phyloP scores from a whole-genome alignment of 2,797 vertebrate genomes.

The Gymnothorax javanicus region DNA sequence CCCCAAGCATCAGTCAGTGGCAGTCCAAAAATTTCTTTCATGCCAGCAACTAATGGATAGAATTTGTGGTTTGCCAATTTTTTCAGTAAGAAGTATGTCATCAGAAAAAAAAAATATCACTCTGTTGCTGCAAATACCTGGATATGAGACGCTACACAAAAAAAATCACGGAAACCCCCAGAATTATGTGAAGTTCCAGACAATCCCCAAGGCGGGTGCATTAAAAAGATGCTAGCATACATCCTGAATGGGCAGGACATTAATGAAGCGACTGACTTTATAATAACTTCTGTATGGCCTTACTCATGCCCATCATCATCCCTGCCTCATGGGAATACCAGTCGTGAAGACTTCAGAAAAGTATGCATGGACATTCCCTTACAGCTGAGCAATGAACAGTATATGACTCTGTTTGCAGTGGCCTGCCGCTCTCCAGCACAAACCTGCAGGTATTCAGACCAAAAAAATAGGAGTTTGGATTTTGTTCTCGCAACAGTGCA shows the following conservation, averaged over 20 bases:
- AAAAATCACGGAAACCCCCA: no score
- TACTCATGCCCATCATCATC: constrained; percentile 15
- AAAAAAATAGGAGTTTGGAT: neutral
- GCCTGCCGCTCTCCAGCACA: neutral
- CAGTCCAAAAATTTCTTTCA: no score
- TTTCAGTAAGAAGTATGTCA: no score
- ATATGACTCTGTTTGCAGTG: neutral
- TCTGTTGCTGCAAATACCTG: no score
- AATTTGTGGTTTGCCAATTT: neutral
- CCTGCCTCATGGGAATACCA: neutral
- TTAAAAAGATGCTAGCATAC: constrained; percentile 59
- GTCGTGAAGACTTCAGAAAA: neutral
- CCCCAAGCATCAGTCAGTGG: no score
- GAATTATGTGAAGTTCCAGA: constrained; percentile 52
- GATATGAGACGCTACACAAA: no score
- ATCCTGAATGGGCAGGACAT: constrained; percentile 36
- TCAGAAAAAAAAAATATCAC: no score
- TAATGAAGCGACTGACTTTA: constrained; percentile 53
- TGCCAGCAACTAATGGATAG: no score
- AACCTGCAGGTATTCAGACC: neutral
- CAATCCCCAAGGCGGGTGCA: constrained; percentile 62
- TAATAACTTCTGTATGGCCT: constrained; percentile 5
- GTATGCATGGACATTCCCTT: neutral
- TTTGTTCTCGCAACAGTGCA: neutral
- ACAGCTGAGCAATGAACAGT: neutral